A percentile compares a stretch with the other conserved stretches of the same genome.
These are phyloP conservation scores for Hycleus cichorii DNA, from an alignment of 1,140 invertebrate genomes.

Conservation along the genomic window DNA sequence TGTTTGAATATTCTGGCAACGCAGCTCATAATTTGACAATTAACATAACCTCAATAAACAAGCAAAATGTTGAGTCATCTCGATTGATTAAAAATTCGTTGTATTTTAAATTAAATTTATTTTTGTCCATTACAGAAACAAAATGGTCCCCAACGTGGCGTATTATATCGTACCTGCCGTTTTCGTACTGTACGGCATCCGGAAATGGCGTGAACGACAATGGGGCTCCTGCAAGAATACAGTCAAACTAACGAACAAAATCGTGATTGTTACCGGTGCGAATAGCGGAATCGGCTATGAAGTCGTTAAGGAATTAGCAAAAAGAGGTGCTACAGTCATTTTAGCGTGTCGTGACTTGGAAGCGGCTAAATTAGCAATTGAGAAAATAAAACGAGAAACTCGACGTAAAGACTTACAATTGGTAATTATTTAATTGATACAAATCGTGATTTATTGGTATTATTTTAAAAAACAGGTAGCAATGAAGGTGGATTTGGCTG, in stretches of 20 bases:
- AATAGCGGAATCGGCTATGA: slow-evolving; percentile 53
- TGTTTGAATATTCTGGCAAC: too few relatives aligned
- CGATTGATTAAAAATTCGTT: too few relatives aligned
- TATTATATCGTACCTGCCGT: slow-evolving; percentile 4
- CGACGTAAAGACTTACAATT: not conserved
- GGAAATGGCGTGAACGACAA: slow-evolving; percentile 34
- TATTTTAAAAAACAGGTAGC: slow-evolving; percentile 43
- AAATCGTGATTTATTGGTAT: not conserved
- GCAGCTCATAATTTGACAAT: too few relatives aligned
- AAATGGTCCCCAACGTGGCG: not conserved
- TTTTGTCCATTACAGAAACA: not conserved
- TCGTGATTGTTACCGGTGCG: slow-evolving; percentile 55
- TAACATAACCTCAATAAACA: too few relatives aligned
- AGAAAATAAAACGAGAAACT: slow-evolving; percentile 25
- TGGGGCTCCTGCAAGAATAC: slow-evolving; percentile 37
- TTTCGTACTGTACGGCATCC: slow-evolving; percentile 24
- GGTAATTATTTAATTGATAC: not conserved
- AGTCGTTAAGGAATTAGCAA: slow-evolving; percentile 47
- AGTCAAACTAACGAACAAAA: slow-evolving; percentile 43
- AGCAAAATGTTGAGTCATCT: too few relatives aligned
- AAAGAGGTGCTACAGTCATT: slow-evolving; percentile 59
- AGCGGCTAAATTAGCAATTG: slow-evolving; percentile 52
- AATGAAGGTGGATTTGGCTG: slow-evolving; percentile 64
- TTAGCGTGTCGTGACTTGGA: slow-evolving; percentile 67
- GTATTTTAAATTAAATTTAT: too few relatives aligned